These are phyloP conservation scores for Drosophila grimshawi DNA, from an alignment of 1,140 invertebrate species.

Conservation along the genomic window DNA sequence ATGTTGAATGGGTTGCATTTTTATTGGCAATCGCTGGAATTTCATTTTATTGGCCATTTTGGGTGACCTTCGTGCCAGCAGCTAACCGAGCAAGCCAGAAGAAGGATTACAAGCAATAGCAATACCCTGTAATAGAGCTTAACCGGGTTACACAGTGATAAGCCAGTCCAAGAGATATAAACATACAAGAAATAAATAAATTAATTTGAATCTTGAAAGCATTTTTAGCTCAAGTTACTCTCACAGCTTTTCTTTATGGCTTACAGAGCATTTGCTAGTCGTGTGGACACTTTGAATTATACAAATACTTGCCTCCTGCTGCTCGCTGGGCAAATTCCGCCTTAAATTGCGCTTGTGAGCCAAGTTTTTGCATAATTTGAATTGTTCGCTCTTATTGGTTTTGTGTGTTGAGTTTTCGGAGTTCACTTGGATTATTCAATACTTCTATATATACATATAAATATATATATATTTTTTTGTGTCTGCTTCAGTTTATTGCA, in stretches of 20 bases:
- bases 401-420: conserved; percentile 44
- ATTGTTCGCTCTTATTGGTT: conserved; percentile 69
- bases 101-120: neutral
- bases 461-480: neutral
- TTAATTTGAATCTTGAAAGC: too few species aligned
- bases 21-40: conserved; percentile 74
- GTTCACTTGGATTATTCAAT: conserved; percentile 15
- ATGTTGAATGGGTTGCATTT: conserved; percentile 77
- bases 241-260: too few species aligned
- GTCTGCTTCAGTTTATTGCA: conserved; percentile 30
- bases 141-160: neutral
- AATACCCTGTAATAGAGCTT: conserved; percentile 8
- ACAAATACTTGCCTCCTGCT: too few species aligned
- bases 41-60: conserved; percentile 80
- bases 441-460: too few species aligned
- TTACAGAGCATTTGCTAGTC: conserved; percentile 2
- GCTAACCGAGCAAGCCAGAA: neutral
- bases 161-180: neutral
- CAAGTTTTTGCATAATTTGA: conserved; percentile 65
- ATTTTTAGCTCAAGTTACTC: too few species aligned
- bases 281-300: neutral
- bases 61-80: conserved; percentile 66
- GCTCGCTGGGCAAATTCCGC: conserved; percentile 40
- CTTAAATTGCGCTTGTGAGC: conserved; percentile 67
- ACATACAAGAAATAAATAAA: too few species aligned